Base-by-base conservation (phyloP, 2,797 vertebrate genomes). In the Sebastes aleutianus region DNA sequence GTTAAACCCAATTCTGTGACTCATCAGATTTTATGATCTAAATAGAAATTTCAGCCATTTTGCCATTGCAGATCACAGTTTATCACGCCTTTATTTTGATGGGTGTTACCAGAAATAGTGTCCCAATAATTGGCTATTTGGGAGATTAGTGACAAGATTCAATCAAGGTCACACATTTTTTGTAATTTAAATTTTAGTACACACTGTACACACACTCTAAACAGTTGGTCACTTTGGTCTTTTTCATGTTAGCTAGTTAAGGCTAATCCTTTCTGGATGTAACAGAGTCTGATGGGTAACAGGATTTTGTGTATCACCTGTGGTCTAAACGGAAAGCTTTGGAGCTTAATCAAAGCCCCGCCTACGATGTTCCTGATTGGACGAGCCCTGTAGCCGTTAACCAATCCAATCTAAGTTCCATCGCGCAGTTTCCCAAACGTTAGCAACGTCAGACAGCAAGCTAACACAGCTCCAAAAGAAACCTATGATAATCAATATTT, bases 371-470 rank as follows among this genome's bases (percentile, higher is more conserved):
- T n/a, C 5, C 43, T 63, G 71, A 74, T 80, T 79, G 63, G 56
- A 54, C 50, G 10, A 58, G 22, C 14, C 20, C 14, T 43, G 5
- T 2, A 50, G 14, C 14, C 11, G 7, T 27, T 29, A 27, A 31
- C 39, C 29, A 24, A 67, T 18, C 36, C 8, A 2, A 13, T 12
- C 3, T 34, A 27, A 14, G 16, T 18, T 12, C 27, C 13, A 22
- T 4, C 0, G 3, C 4, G 1, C 2, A 2, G 4, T 22, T 3
- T 2, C 4, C 16, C 24, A 1, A 16, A 56, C 13, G 20, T 58
- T 22, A 27, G 14, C 12, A 43, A 14, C 7, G 2, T 54, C 13
- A 16, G 0, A 63, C 27, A 27, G 16, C 16, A 6, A 53, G 27
- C 14, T 6, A 50, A 47, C 43, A 27, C 26, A 29, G 34, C 14